Conservation (phyloP, 2,113 vertebrate species). For the Piaya cayana region DNA sequence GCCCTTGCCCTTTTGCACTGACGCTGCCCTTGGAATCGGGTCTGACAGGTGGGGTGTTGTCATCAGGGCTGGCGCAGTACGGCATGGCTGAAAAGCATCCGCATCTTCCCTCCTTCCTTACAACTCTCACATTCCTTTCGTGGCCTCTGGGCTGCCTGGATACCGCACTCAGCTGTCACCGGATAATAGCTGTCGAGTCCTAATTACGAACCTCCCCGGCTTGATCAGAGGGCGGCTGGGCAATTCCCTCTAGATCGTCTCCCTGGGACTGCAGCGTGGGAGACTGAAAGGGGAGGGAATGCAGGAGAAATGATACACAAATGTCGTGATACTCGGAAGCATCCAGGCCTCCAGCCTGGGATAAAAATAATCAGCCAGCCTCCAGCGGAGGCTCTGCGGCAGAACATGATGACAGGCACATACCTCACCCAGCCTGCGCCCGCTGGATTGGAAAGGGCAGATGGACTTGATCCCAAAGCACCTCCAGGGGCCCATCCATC, state of each 20-base stretch:
- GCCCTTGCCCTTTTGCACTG: neutral
- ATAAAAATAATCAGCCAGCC: constrained; percentile 14
- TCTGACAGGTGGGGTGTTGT: constrained; percentile 14
- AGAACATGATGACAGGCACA: neutral
- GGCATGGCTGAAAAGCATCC: neutral
- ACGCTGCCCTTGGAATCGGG: neutral
- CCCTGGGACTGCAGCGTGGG: neutral
- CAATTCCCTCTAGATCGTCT: constrained; percentile 26
- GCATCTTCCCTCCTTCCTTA: neutral
- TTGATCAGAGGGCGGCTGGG: neutral
- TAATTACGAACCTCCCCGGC: neutral
- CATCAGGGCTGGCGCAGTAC: neutral
- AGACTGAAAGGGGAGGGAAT: neutral
- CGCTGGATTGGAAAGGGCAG: neutral
- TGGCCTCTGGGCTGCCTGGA: constrained; percentile 29
- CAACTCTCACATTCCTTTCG: neutral
- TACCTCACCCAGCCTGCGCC: neutral
- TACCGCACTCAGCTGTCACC: constrained; percentile 4
- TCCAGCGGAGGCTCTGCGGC: neutral
- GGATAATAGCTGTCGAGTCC: neutral
- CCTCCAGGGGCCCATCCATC: constrained; percentile 11
- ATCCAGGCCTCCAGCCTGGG: neutral
- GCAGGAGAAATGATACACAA: neutral
- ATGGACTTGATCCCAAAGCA: neutral
- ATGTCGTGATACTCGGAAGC: neutral